phyloP scores from a whole-genome alignment of 2,888 invertebrate genomes.

The Hydropsyche betteni region DNA sequence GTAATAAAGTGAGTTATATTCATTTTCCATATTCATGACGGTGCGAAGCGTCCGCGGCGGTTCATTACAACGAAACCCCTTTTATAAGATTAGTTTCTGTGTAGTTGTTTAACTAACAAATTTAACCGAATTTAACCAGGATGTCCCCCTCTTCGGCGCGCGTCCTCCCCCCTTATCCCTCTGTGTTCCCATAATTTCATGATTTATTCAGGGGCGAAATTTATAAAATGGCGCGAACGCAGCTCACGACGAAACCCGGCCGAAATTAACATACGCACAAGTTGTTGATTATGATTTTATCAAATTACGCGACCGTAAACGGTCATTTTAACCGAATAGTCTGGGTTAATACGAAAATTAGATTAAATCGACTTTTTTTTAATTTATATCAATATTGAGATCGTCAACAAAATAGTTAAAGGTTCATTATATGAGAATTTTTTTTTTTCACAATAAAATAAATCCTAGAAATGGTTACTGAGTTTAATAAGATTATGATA shows the following conservation, averaged over 20 bases:
- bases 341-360: too few relatives aligned
- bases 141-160: not conserved
- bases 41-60: slow-evolving; percentile 23
- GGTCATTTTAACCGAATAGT: too few relatives aligned
- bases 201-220: slow-evolving; percentile 26
- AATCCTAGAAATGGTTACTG: too few relatives aligned
- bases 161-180: not conserved
- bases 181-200: slow-evolving; percentile 2
- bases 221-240: slow-evolving; percentile 29
- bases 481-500: too few relatives aligned
- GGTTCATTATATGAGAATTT: too few relatives aligned
- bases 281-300: slow-evolving; percentile 32
- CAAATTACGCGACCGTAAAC: slow-evolving; percentile 10
- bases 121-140: not conserved
- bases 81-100: slow-evolving; percentile 33
- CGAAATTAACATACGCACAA: slow-evolving; percentile 27
- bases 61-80: slow-evolving; percentile 32
- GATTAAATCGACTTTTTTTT: too few relatives aligned
- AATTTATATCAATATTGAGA: too few relatives aligned
- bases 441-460: too few relatives aligned
- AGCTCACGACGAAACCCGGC: not conserved
- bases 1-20: slow-evolving; percentile 30
- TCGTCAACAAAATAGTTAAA: too few relatives aligned
- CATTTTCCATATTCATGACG: slow-evolving; percentile 31
- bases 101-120: slow-evolving; percentile 33